Evolutionary conservation across 1,140 invertebrate genomes (phyloP).

Genomic region (Atta texana): DNA sequence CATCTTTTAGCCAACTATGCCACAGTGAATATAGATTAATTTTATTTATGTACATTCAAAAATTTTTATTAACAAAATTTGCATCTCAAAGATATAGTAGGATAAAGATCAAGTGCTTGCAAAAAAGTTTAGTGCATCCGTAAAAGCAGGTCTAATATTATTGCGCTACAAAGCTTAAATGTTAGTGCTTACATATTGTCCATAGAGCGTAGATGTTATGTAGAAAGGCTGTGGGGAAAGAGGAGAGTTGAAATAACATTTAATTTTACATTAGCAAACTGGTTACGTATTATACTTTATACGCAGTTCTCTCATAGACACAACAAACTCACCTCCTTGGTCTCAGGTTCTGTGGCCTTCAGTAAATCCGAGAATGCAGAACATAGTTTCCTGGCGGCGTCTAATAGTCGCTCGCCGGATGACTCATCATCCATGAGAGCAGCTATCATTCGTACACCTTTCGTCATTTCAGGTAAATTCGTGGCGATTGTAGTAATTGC

Average conservation of each 20-base stretch:
- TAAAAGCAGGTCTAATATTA: slow-evolving; percentile 30
- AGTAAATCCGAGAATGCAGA: slow-evolving; percentile 97
- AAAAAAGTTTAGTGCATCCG: neutral
- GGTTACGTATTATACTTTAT: neutral
- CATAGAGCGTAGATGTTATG: slow-evolving; percentile 80
- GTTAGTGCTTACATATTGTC: slow-evolving; percentile 83
- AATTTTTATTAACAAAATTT: neutral
- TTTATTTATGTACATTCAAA: neutral
- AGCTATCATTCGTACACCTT: slow-evolving; percentile 97
- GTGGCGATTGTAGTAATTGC: slow-evolving; percentile 98
- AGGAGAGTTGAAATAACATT: slow-evolving; percentile 52
- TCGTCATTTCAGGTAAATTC: slow-evolving; percentile 98
- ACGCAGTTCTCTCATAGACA: neutral
- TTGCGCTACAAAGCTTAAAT: slow-evolving; percentile 38
- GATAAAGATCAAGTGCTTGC: neutral
- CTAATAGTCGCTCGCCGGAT: slow-evolving; percentile 94
- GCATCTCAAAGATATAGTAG: neutral
- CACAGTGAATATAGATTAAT: neutral
- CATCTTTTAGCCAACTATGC: neutral
- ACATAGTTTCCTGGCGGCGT: slow-evolving; percentile 96
- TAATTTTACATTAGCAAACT: neutral
- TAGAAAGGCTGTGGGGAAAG: slow-evolving; percentile 80
- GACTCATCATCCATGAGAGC: slow-evolving; percentile 95
- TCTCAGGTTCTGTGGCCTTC: slow-evolving; percentile 96
- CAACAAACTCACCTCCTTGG: slow-evolving; percentile 90